phyloP scores from a whole-genome alignment of 2,113 vertebrate species.

The Tursiops truncatus region DNA sequence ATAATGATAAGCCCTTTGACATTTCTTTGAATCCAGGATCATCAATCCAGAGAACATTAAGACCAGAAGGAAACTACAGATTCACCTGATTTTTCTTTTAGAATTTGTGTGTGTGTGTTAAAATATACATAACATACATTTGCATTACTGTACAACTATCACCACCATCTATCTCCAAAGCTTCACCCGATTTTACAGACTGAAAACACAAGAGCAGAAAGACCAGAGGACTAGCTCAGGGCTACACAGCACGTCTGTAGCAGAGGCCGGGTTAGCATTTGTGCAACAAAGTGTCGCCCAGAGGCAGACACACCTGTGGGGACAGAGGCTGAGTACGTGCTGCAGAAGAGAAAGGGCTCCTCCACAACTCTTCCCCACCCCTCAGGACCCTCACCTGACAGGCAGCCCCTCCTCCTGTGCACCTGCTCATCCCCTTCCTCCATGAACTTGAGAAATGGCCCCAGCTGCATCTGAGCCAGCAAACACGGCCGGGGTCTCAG shows the following conservation, averaged over 20 bases:
- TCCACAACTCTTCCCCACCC: background rate
- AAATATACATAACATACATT: no score
- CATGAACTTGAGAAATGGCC: conserved; percentile 63
- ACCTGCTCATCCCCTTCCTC: conserved; percentile 37
- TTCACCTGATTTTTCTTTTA: background rate
- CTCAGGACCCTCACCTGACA: background rate
- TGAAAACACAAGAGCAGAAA: background rate
- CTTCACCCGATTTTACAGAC: background rate
- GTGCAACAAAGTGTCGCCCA: background rate
- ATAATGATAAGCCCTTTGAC: background rate
- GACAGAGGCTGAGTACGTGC: background rate
- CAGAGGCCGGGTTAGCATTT: background rate
- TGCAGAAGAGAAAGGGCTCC: background rate
- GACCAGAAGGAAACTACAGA: background rate
- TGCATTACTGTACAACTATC: no score
- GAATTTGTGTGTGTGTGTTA: background rate
- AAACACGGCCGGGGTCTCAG: conserved; percentile 33
- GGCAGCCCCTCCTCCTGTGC: background rate
- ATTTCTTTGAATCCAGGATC: background rate
- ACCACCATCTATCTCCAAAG: background rate
- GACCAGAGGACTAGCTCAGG: rapidly evolving
- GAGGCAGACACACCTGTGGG: background rate
- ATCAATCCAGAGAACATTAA: background rate
- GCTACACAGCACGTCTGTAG: rapidly evolving
- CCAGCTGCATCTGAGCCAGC: background rate